Percentiles rank a stretch among this genome's conserved stretches.
Evolutionary conservation across 64 coral and sea anemone species (phyloP).

Genomic region (Orbicella faveolata): DNA sequence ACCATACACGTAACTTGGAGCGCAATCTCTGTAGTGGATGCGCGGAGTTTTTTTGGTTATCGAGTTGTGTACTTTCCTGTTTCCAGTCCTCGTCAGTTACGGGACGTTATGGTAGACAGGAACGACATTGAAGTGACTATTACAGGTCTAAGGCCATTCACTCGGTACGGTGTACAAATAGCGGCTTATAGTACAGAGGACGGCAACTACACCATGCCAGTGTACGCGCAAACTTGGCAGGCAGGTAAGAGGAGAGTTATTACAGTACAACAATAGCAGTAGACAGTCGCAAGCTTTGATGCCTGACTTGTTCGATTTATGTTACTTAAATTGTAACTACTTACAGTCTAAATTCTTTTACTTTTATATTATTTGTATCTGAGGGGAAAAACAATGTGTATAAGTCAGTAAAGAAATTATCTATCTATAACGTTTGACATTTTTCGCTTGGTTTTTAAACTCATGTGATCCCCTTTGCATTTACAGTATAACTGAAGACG

Average conservation of each 20-base stretch:
- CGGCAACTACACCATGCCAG: slow-evolving; percentile 40
- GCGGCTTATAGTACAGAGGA: slow-evolving; percentile 17
- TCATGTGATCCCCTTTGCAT: too few species aligned
- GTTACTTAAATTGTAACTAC: too few species aligned
- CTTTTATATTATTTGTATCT: too few species aligned
- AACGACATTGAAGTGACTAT: neutral
- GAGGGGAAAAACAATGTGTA: too few species aligned
- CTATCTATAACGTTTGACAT: too few species aligned
- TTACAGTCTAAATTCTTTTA: too few species aligned
- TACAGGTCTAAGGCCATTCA: slow-evolving; percentile 23
- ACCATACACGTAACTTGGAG: slow-evolving; percentile 42
- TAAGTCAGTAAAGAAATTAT: too few species aligned
- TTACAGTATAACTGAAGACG: too few species aligned
- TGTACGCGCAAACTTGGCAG: slow-evolving; percentile 38
- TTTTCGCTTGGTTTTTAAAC: too few species aligned
- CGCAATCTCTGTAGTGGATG: neutral
- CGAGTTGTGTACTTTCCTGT: slow-evolving; percentile 6
- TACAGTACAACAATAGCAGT: neutral
- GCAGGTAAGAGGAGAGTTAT: slow-evolving; percentile 18
- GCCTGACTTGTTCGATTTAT: too few species aligned
- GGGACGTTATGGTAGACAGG: neutral
- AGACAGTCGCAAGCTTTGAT: too few species aligned
- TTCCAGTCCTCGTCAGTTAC: neutral
- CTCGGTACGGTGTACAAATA: slow-evolving; percentile 11
- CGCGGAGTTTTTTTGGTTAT: slow-evolving; percentile 29